A percentile compares a stretch with the other conserved stretches of the same genome.
These are phyloP conservation scores for Virgularia gustaviana DNA, from an alignment of 92 coral and sea anemone genomes.

Conservation along the genomic window DNA sequence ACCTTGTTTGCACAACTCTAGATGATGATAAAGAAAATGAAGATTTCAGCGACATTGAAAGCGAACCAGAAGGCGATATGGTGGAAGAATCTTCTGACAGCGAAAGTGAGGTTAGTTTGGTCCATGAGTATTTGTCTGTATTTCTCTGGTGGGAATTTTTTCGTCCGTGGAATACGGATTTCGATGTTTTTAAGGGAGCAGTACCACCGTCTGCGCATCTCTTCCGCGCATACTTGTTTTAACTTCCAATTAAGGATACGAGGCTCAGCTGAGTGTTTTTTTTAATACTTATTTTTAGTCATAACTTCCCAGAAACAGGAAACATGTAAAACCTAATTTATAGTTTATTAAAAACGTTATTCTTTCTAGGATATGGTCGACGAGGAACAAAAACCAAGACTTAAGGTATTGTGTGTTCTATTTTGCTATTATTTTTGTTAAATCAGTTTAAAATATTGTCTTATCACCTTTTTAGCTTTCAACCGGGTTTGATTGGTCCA, in stretches of 20 bases:
- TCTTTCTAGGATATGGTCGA: background rate
- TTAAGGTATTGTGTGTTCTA: background rate
- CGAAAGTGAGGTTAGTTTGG: slow-evolving; percentile 22
- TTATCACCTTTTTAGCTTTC: slow-evolving; percentile 53
- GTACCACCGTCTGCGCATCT: too few relatives aligned
- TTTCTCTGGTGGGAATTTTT: too few relatives aligned
- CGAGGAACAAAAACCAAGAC: slow-evolving; percentile 6
- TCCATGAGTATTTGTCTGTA: slow-evolving; percentile 5
- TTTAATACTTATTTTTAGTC: too few relatives aligned
- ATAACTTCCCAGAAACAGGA: too few relatives aligned
- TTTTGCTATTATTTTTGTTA: background rate
- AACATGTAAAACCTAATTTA: too few relatives aligned
- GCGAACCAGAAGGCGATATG: slow-evolving; percentile 8
- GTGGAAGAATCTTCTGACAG: slow-evolving; percentile 6
- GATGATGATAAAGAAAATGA: too few relatives aligned
- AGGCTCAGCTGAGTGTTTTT: too few relatives aligned
- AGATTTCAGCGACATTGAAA: slow-evolving; percentile 26
- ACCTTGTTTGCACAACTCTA: too few relatives aligned
- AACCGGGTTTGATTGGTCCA: slow-evolving; percentile 79
- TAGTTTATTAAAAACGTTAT: background rate
- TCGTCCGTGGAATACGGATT: too few relatives aligned
- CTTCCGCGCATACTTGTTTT: too few relatives aligned
- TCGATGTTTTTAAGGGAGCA: too few relatives aligned
- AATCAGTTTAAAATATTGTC: background rate
- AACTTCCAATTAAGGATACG: too few relatives aligned